Evolutionary conservation across 1,140 invertebrate genomes (phyloP), one percentile per base, ranked within the genome.

Genomic region (Heliothis subflexa): DNA sequence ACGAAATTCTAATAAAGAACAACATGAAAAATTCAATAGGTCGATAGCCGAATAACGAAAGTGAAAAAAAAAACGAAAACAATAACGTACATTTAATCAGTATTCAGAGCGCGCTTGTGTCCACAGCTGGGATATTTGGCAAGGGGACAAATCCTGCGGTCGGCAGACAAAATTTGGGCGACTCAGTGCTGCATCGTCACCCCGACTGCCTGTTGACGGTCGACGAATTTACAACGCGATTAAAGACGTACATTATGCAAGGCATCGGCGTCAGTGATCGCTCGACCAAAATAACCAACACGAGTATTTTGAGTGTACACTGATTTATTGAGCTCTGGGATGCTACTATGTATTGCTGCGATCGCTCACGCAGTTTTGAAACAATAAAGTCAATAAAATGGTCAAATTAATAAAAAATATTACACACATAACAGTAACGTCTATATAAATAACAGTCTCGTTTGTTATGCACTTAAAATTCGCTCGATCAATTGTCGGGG

Each of bases 11-110:
- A 89, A 93, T 91, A 90, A 87, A 91, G 85, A 83, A 83, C 83
- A 73, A 81, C 84, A 94, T 93, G 90, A 94, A 93, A 93, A 93
- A 93, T 93, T 91, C 90, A 93, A 93, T 92, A 93, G 86, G 81
- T 86, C 85, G 85, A 83, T 84, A 86, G 78, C 85, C 85, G 84
- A 73, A 80, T 75, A 81, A 89, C 82, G 89, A 91, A 91, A 92
- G 89, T 92, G 88, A 92, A 91, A 88, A 90, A 85, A 91, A 91
- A 88, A 92, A 86, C 84, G 83, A 89, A 92, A 93, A 94, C 88
- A 93, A 92, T 93, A 93, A 92, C 85, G 85, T 79, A 79, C 73
- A 85, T 87, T 88, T 88, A 88, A 93, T 93, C 91, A 89, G 92
- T 91, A 94, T 94, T 92, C 91, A 86, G 86, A 82, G 82, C 83